Base-by-base conservation (phyloP, 2,888 invertebrate genomes). In the Buathra laborator region DNA sequence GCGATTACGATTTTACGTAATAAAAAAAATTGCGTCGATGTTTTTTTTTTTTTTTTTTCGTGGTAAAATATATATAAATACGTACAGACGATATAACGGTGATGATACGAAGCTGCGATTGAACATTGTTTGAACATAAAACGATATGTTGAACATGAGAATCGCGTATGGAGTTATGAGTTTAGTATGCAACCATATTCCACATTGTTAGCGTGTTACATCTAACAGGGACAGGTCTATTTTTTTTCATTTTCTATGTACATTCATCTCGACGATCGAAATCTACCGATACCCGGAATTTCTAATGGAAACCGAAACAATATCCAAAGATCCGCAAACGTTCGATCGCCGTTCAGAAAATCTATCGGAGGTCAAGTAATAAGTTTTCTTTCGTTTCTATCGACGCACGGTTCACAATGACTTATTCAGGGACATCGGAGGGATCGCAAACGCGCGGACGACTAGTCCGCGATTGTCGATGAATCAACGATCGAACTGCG, bases 201-300 rank as follows among this genome's bases (percentile, higher is more conserved):
- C 91, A 81, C 88, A 67, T 62, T 90, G 90, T 91, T 92, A 92
- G 91, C 91, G 67, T 88, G 62, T 83, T 85, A 86, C 66, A 88
- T 91, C 92, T 92, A 92, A 92, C 92, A 89, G 90, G 92, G 92
- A 87, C 90, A 92, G 92, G 88, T 87, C 66, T 29, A 32, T 72
- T 71, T 53, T 37, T 53, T 72, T 29, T 74, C 7, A 3, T 53
- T n/a, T 59, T 79, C 37, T 16, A 74, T n/a, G 72, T 68, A 74
- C 59, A 74, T 66, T 59, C 53, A 37, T 1, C 29, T 16, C 37
- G 48, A 32, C 32, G 48, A 71, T 59, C 44, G 67, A 72, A 53
- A 14, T 66, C 48, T 53, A 72, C 46, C 5, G 79, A 43, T 16
- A 14, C 44, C 64, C 46, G 24, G 66, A 16, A 32, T 71, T 43